Evolutionary conservation across 2,888 invertebrate genomes (phyloP).

Genomic region (Micoletzkya japonica): DNA sequence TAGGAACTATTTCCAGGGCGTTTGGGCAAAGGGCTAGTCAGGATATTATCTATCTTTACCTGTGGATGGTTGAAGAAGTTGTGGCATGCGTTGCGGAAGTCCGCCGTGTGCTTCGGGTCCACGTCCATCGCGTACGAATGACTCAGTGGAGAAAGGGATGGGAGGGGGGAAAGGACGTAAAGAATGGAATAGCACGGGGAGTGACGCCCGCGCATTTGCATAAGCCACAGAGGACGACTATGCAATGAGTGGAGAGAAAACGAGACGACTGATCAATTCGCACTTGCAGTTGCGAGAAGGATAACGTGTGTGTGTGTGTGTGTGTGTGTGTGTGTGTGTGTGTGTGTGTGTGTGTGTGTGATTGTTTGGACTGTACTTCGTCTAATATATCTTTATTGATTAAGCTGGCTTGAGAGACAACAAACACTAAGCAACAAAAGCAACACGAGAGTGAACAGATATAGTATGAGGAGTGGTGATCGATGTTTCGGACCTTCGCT

Average conservation of each 20-base stretch:
- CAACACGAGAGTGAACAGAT: no score
- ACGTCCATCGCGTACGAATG: conserved; percentile 21
- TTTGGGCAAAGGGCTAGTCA: not conserved
- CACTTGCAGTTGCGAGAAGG: no score
- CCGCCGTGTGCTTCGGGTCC: conserved; percentile 18
- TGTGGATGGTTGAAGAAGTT: conserved; percentile 31
- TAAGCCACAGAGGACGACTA: conserved; percentile 2
- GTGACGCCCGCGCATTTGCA: not conserved
- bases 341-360: no score
- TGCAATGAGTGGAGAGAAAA: not conserved
- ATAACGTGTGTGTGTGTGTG: no score
- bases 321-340: no score
- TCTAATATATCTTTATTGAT: no score
- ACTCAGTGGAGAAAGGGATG: not conserved
- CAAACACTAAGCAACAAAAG: no score
- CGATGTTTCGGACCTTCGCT: no score
- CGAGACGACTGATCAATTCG: conserved; percentile 11
- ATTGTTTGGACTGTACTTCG: no score
- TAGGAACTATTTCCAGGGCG: not conserved
- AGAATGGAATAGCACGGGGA: not conserved
- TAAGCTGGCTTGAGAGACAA: no score
- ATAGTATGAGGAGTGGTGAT: no score
- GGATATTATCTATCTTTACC: not conserved
- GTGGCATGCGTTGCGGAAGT: conserved; percentile 27
- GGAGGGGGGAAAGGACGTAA: not conserved